Conservation (phyloP, 2,797 vertebrate species). For the Cynopterus sphinx region DNA sequence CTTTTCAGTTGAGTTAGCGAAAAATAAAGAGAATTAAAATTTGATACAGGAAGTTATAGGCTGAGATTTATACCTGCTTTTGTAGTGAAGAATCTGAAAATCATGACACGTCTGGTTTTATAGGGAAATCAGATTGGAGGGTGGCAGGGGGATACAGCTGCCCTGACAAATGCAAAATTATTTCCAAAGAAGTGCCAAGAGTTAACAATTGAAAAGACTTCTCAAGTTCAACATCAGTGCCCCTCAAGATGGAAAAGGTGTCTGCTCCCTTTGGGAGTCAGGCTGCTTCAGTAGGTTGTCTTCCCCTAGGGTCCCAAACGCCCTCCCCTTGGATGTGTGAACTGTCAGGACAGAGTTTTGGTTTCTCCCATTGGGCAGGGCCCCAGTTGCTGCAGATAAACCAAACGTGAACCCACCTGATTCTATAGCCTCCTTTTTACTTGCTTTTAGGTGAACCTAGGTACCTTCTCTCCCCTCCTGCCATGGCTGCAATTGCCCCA, state of each 20-base stretch:
- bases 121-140: not conserved
- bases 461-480: not conserved
- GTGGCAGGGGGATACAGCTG: not conserved
- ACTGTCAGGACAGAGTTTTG: not conserved
- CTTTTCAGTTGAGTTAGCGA: not conserved
- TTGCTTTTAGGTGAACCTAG: not conserved
- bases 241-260: not conserved
- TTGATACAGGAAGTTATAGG: not conserved
- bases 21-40: not conserved
- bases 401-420: not conserved
- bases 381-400: not conserved
- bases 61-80: not conserved
- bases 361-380: not conserved
- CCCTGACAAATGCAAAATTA: not conserved
- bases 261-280: not conserved
- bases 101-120: not conserved
- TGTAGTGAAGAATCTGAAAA: not conserved
- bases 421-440: not conserved
- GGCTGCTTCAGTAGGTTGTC: too few relatives aligned
- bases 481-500: too few relatives aligned
- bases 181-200: not conserved
- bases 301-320: not conserved
- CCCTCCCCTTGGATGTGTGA: not conserved
- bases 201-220: not conserved
- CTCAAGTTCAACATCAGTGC: not conserved